Evolutionary conservation across 2,797 vertebrate genomes (phyloP), one percentile per base, ranked within the genome.

Genomic region (Pachyuromys duprasi): DNA sequence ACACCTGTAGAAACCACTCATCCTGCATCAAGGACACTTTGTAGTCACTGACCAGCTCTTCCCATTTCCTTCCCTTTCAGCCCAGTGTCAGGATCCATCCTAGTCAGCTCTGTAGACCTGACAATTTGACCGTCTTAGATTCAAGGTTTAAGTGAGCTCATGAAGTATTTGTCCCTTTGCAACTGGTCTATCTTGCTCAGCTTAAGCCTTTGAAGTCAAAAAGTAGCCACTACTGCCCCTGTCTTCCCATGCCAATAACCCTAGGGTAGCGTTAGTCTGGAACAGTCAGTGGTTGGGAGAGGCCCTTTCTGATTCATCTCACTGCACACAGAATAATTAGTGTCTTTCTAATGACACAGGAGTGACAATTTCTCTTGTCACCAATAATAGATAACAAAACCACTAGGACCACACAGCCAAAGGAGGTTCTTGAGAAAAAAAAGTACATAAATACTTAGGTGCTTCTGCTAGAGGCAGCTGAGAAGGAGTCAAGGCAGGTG

Each of bases 401-500:
- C 42, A 45, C 20, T 57, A n/a, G 63, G 33, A 67, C 17, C 39
- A 79, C 0, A n/a, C 20, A 91, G 55, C 39, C 49, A 74, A 86
- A 93, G 57, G 57, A 93, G 89, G 91, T 17, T 14, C 63, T 53
- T 2, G 36, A 36, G 86, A 22, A 90, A 83, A 86, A 94, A 78
- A 87, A 31, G 9, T 12, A 74, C 62, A n/a, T 12, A 14, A 89
- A 89, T 36, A 36, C 42, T 17, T 55, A 72, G 75, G n/a, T 0
- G 11, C 53, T 79, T 15, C 0, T 3, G 33, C 49, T 28, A 55
- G 36, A 39, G 45, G 53, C 69, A 87, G 24, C 42, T 57, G n/a
- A 57, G 55, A 94, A 67, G 81, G 22, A 49, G 57, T 39, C 17
- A 45, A 57, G 57, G 69, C 17, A 82, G 57, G 0, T 3, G 5